Conservation (phyloP, 35 echinoderm and acorn worm genomes). For the Antedon bifida region DNA sequence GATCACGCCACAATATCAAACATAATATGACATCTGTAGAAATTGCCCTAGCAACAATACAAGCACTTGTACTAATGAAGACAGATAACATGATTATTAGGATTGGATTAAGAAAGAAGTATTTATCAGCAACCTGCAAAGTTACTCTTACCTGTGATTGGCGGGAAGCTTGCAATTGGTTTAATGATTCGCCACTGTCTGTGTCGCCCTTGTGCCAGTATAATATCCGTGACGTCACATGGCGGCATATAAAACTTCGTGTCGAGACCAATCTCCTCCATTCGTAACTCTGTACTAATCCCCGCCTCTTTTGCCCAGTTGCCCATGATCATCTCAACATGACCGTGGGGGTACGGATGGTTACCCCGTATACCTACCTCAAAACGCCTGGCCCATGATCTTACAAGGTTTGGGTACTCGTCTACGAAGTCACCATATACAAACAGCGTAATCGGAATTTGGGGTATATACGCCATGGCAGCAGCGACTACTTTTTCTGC, state of each 20-base stretch:
- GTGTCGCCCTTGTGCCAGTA: neutral
- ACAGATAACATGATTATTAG: too few species aligned
- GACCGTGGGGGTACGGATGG: slow-evolving; percentile 7
- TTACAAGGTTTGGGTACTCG: slow-evolving; percentile 3
- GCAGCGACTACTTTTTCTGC: slow-evolving; percentile 20
- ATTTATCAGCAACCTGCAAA: too few species aligned
- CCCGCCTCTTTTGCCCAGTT: slow-evolving; percentile 17
- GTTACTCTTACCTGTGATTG: slow-evolving; percentile 8
- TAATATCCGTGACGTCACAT: neutral
- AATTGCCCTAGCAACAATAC: too few species aligned
- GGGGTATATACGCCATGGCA: neutral
- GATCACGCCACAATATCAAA: too few species aligned
- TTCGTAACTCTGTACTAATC: slow-evolving; percentile 15
- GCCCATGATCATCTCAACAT: slow-evolving; percentile 12
- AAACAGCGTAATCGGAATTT: slow-evolving; percentile 20
- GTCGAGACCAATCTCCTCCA: slow-evolving; percentile 11
- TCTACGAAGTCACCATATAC: slow-evolving; percentile 33
- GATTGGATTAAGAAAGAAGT: too few species aligned
- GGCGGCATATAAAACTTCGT: slow-evolving; percentile 14
- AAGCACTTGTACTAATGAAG: too few species aligned
- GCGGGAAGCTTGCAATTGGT: slow-evolving; percentile 25
- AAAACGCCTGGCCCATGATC: slow-evolving; percentile 3
- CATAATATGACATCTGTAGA: too few species aligned
- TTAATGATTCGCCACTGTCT: slow-evolving; percentile 10
- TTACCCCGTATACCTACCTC: slow-evolving; percentile 22